A percentile compares a stretch with the other conserved stretches of the same genome.
Conservation (phyloP, 2,113 vertebrate genomes). For the Sorex araneus region DNA sequence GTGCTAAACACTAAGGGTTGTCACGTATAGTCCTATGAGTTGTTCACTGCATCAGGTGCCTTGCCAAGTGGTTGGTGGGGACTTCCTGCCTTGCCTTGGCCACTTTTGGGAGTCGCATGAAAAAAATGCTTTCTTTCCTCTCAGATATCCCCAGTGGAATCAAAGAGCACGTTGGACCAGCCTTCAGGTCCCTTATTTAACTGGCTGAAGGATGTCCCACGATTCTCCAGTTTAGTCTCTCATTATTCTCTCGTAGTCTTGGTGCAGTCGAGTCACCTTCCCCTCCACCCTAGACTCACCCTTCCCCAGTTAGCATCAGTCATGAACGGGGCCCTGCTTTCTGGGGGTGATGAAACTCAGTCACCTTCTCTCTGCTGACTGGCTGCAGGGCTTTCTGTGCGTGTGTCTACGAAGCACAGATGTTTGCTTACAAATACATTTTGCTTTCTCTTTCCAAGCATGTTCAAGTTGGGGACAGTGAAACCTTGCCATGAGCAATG, state of each 20-base stretch:
- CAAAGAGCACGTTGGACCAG: background rate
- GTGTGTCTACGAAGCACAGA: background rate
- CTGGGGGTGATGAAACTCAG: no score
- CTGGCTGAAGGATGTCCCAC: no score
- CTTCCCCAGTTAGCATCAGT: background rate
- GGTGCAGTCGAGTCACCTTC: fast-evolving
- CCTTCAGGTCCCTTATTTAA: background rate
- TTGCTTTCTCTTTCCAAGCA: background rate
- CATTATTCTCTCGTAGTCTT: background rate
- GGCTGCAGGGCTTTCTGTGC: background rate
- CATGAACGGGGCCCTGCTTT: background rate
- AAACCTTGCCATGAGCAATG: background rate
- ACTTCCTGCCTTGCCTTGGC: background rate
- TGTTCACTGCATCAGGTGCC: background rate
- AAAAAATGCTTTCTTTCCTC: background rate
- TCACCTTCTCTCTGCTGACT: background rate
- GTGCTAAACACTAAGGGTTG: background rate
- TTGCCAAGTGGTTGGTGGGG: background rate
- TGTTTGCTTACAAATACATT: background rate
- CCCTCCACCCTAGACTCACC: fast-evolving
- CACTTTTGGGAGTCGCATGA: no score
- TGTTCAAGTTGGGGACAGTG: background rate
- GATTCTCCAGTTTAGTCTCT: background rate
- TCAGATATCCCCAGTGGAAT: background rate
- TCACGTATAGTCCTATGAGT: background rate